Base-by-base conservation (phyloP, 2,888 invertebrate species). In the Halictus quadricinctus region DNA sequence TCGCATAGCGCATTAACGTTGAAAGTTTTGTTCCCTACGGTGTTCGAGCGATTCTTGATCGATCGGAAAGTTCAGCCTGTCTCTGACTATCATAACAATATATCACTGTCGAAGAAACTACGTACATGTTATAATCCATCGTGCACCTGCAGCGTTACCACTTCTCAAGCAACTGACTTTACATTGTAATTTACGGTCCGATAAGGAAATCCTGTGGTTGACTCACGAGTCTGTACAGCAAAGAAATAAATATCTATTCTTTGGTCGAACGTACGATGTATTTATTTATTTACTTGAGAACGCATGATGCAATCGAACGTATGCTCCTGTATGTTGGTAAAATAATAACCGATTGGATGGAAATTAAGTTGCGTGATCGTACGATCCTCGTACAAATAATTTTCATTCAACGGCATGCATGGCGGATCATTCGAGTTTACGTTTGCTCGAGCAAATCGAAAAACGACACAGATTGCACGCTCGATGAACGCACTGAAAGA, bases 341-440 rank as follows among this genome's bases (percentile, higher is more conserved):
- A 36, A 29, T 7, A n/a, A 10, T 10, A 64, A 64, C 64, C 6
- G 64, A 15, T 0, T 13, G 29, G 60, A 12, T 25, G 60, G 64
- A 64, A 15, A 60, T 60, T 29, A 60, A 60, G 25, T 60, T 13
- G 25, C 25, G 60, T 5, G 25, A 25, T 60, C 13, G 25, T 60
- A 60, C 25, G 60, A 60, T 25, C 12, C 12, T 13, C n/a, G 36
- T 69, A 69, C 43, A 73, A 4, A 36, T 43, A 25, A 58, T 66
- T 66, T 69, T 72, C 79, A 79, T 73, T 79, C 25, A 79, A 66
- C 4, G 54, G 15, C 10, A 29, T 36, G 73, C 66, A 69, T 36
- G 18, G 10, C 12, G 2, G 43, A n/a, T 46, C n/a, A 13, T 73
- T 54, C 50, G 58, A 18, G 7, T 72, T 50, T n/a, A 25, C 60